phyloP scores from a whole-genome alignment of 2,113 vertebrate genomes.

The Austrofundulus limnaeus region DNA sequence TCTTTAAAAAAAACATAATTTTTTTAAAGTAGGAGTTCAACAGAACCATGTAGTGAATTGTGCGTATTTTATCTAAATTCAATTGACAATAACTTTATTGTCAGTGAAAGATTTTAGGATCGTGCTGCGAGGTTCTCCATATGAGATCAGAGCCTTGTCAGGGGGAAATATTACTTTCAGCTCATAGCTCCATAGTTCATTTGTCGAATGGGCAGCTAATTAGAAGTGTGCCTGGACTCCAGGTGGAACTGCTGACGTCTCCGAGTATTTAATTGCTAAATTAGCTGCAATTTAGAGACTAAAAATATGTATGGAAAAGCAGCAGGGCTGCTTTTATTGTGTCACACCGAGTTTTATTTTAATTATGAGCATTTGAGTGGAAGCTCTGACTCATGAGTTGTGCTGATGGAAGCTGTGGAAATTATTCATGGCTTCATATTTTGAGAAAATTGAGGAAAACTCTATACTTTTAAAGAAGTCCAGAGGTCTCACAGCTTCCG shows the following conservation, averaged over 20 bases:
- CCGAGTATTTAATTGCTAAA: constrained; percentile 15
- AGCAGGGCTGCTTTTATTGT: constrained; percentile 4
- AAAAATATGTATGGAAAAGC: background rate
- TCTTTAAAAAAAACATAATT: too few relatives aligned
- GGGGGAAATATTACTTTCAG: background rate
- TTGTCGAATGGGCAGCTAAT: constrained; percentile 12
- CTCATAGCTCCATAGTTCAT: background rate
- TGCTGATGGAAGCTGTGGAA: background rate
- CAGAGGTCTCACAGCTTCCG: background rate
- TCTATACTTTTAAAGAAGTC: background rate
- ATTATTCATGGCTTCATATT: background rate
- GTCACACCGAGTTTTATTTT: background rate
- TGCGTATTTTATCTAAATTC: background rate
- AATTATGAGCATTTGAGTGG: background rate
- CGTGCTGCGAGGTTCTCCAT: background rate
- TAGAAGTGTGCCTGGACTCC: background rate
- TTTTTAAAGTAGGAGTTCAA: background rate
- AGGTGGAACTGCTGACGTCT: constrained; percentile 19
- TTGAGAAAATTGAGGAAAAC: background rate
- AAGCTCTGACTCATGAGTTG: constrained; percentile 5
- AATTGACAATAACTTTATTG: background rate
- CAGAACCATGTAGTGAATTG: background rate
- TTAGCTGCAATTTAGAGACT: constrained; percentile 18
- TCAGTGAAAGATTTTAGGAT: constrained; percentile 7
- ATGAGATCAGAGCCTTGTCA: constrained; percentile 1